A percentile compares a stretch with the other conserved stretches of the same genome.
These are phyloP conservation scores for Struthio camelus DNA, from an alignment of 2,113 vertebrate genomes.

Conservation along the genomic window DNA sequence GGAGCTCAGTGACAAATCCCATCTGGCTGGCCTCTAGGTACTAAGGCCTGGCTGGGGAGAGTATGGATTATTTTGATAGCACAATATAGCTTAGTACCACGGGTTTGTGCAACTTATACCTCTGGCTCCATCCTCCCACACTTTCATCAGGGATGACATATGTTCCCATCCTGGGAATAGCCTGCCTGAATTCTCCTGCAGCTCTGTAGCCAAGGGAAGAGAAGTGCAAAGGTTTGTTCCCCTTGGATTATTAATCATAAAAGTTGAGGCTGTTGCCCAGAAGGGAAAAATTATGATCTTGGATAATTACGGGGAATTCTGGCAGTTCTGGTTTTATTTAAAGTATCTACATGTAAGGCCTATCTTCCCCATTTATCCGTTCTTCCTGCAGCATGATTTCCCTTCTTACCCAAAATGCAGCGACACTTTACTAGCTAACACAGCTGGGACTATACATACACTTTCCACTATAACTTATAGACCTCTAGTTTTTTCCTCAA, in stretches of 20 bases:
- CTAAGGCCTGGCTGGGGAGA: not conserved
- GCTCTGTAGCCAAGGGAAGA: not conserved
- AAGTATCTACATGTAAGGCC: not conserved
- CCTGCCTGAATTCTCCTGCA: not conserved
- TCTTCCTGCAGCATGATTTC: not conserved
- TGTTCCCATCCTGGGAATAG: not conserved
- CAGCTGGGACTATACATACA: not conserved
- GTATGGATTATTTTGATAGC: not conserved
- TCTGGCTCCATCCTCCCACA: not conserved
- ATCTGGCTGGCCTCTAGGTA: not conserved
- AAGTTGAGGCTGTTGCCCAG: not conserved
- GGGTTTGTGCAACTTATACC: not conserved
- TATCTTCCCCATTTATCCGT: not conserved
- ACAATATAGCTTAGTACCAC: not conserved
- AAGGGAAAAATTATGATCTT: not conserved
- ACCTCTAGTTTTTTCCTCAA: not conserved
- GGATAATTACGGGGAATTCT: not conserved
- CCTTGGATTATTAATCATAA: not conserved
- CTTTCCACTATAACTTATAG: not conserved
- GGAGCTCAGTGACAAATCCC: not conserved
- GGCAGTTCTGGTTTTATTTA: not conserved
- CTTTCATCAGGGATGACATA: not conserved
- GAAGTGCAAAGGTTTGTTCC: not conserved
- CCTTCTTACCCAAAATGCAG: not conserved
- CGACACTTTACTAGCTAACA: not conserved